Base-by-base conservation (phyloP, 2,797 vertebrate species). In the Podarcis lilfordi region DNA sequence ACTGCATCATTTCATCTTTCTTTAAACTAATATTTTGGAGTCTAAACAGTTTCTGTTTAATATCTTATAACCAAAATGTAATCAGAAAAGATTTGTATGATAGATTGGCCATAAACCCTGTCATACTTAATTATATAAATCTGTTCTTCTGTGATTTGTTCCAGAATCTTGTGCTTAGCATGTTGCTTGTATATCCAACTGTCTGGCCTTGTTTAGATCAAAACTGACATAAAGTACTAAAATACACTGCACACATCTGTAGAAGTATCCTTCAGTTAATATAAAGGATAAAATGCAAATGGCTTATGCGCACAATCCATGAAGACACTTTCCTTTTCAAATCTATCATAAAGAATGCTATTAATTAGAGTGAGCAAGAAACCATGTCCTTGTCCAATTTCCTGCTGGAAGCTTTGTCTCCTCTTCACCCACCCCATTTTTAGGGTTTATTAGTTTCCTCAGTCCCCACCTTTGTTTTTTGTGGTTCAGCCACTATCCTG, bases 11-110 rank as follows among this genome's bases (percentile, higher is more conserved):
- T 55, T 61, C 17, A 8, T 64, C 6, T 61, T 55, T 69, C 55
- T 45, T 82, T 81, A 75, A 64, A 61, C 29, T n/a, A 37, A 17
- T 59, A 84, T 75, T n/a, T 84, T 72, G 69, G 11, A 71, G 71
- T 74, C 71, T 75, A 82, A 87, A 87, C 27, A 74, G 37, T 45
- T 82, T 82, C 80, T 87, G 79, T 81, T 87, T 71, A 82, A 61
- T 45, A 23, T 45, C 8, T 82, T 75, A 37, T 82, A 75, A 25
- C 40, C 55, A 75, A 74, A 87, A 64, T 50, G n/a, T 43, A 87
- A 82, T 75, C 80, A 64, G 55, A 87, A 87, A 82, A 19, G 29
- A 66, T 3, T 66, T 68, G 37, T 72, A 40, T 59, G 35, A 74
- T 43, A 29, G 37, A 29, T n/a, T 29, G 75, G 35, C 21, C 71